Conservation (phyloP, 1,140 invertebrate genomes). For the Episyrphus balteatus region DNA sequence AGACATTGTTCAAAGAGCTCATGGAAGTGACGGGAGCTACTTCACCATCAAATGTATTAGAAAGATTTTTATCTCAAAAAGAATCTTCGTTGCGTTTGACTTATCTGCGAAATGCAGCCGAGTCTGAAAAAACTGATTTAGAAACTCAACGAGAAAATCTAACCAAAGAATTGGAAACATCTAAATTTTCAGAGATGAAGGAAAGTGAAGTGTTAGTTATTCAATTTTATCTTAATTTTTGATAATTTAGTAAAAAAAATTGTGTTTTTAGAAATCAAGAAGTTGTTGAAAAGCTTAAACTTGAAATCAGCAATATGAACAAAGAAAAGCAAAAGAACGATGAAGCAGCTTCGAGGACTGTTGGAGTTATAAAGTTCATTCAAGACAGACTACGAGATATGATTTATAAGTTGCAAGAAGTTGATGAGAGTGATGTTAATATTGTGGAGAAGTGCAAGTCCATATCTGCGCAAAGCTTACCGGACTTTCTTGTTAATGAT, state of each 20-base stretch:
- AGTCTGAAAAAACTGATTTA: constrained; percentile 57
- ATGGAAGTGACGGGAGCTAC: constrained; percentile 65
- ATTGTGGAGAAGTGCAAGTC: constrained; percentile 17
- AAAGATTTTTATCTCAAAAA: constrained; percentile 58
- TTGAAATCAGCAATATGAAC: constrained; percentile 42
- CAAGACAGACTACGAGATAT: constrained; percentile 37
- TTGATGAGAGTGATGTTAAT: constrained; percentile 31
- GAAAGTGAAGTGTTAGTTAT: constrained; percentile 61
- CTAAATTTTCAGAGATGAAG: constrained; percentile 66
- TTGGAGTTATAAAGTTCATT: constrained; percentile 40
- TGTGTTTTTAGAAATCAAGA: constrained; percentile 48
- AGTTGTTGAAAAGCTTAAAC: constrained; percentile 48
- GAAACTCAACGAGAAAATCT: constrained; percentile 56
- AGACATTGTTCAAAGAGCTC: constrained; percentile 56
- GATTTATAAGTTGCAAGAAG: constrained; percentile 34
- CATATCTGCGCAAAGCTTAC: constrained; percentile 21
- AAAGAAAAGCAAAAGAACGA: constrained; percentile 36
- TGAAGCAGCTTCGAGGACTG: constrained; percentile 38
- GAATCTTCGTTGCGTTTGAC: constrained; percentile 51
- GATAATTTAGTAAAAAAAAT: too few relatives aligned
- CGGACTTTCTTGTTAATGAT: constrained; percentile 23
- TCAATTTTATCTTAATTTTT: neutral
- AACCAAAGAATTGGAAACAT: constrained; percentile 57
- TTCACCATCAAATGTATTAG: constrained; percentile 57
- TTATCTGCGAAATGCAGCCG: constrained; percentile 54